Percentiles rank a stretch among this genome's conserved stretches.
These are phyloP conservation scores for Diabrotica undecimpunctata DNA, from an alignment of 1,140 invertebrate genomes.

Conservation along the genomic window DNA sequence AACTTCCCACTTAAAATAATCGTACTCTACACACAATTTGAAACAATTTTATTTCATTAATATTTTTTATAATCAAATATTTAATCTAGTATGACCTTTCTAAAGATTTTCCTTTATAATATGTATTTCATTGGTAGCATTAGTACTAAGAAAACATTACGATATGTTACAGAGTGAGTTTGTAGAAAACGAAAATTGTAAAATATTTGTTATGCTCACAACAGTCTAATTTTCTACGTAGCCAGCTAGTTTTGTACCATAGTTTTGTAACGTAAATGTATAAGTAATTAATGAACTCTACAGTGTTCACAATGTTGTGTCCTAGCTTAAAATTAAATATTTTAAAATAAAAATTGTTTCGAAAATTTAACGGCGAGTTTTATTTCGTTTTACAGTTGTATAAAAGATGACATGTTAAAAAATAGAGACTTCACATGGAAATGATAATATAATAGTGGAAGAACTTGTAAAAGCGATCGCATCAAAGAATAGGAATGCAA, in stretches of 20 bases:
- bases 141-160: background rate
- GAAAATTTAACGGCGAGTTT: constrained; percentile 14
- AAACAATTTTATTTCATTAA: too few relatives aligned
- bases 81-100: too few relatives aligned
- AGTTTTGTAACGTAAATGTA: constrained; percentile 32
- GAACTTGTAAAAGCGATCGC: too few relatives aligned
- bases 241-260: constrained; percentile 37
- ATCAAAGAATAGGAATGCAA: too few relatives aligned
- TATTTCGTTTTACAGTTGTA: too few relatives aligned
- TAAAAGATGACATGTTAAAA: too few relatives aligned
- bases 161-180: constrained; percentile 7
- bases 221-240: constrained; percentile 42
- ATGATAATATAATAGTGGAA: too few relatives aligned
- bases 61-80: too few relatives aligned
- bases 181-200: constrained; percentile 23
- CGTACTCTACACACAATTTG: too few relatives aligned
- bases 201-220: constrained; percentile 36
- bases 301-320: constrained; percentile 32
- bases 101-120: too few relatives aligned
- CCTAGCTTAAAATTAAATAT: constrained; percentile 31
- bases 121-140: background rate
- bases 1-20: too few relatives aligned
- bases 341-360: constrained; percentile 32
- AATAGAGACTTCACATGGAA: too few relatives aligned
- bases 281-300: constrained; percentile 17